These are phyloP conservation scores for Sorex maritimensis DNA, from an alignment of 2,797 vertebrate genomes.

Conservation along the genomic window DNA sequence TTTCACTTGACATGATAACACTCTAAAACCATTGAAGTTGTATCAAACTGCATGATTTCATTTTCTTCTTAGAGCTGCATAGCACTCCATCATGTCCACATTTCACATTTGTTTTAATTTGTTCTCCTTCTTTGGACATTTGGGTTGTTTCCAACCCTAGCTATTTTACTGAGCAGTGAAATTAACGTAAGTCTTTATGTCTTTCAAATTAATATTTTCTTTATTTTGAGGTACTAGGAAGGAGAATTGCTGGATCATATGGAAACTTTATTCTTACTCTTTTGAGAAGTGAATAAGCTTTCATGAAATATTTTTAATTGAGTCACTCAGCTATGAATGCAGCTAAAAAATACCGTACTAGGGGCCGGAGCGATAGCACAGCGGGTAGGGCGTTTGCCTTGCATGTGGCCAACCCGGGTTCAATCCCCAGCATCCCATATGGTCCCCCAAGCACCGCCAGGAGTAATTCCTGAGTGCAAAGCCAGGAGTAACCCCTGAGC, in stretches of 20 bases:
- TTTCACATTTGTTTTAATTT: neutral
- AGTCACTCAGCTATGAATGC: conserved; percentile 37
- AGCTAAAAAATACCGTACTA: neutral
- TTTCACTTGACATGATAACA: too few relatives aligned
- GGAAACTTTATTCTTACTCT: neutral
- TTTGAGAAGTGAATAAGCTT: neutral
- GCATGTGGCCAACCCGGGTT: too few relatives aligned
- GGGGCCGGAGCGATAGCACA: too few relatives aligned
- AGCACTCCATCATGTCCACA: too few relatives aligned
- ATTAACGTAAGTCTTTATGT: neutral
- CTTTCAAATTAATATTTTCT: neutral
- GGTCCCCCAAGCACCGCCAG: too few relatives aligned
- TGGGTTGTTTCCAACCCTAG: neutral
- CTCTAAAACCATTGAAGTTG: too few relatives aligned
- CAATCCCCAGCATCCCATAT: too few relatives aligned
- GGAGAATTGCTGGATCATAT: neutral
- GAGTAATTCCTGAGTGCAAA: too few relatives aligned
- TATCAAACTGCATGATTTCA: too few relatives aligned
- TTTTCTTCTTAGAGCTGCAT: too few relatives aligned
- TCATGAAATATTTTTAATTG: conserved; percentile 34
- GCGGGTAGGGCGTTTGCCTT: too few relatives aligned
- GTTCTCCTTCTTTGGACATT: neutral
- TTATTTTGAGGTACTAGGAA: neutral
- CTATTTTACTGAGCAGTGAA: neutral
- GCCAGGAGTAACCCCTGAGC: too few relatives aligned